These are phyloP conservation scores for Chydorus sphaericus DNA, from an alignment of 2,888 invertebrate genomes.

Conservation along the genomic window DNA sequence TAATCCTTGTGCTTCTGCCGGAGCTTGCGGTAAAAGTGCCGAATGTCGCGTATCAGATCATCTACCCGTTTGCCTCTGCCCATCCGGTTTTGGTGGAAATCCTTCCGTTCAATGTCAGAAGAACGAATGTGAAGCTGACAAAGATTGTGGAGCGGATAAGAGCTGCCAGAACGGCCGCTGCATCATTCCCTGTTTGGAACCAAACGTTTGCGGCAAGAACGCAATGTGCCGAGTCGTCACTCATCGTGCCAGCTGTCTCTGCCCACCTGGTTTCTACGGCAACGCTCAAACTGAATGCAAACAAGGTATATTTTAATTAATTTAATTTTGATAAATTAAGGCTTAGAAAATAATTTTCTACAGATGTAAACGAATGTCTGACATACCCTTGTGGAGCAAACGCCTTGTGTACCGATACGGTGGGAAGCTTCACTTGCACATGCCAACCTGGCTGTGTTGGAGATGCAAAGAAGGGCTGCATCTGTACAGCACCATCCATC, in stretches of 20 bases:
- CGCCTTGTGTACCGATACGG: conserved; percentile 60
- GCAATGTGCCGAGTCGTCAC: conserved; percentile 63
- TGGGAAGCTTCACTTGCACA: conserved; percentile 57
- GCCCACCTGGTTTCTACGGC: conserved; percentile 56
- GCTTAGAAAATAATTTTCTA: background rate
- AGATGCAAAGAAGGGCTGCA: conserved; percentile 62
- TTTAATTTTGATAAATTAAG: background rate
- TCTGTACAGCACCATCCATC: conserved; percentile 46
- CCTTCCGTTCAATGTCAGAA: conserved; percentile 57
- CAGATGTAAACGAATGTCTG: conserved; percentile 52
- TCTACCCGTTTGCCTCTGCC: conserved; percentile 70
- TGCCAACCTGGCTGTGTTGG: conserved; percentile 67
- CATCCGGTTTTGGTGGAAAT: conserved; percentile 69
- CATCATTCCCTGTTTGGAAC: conserved; percentile 63
- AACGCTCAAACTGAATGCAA: conserved; percentile 63
- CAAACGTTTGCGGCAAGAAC: conserved; percentile 70
- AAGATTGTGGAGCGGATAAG: conserved; percentile 63
- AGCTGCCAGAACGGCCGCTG: conserved; percentile 51
- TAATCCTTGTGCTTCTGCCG: conserved; percentile 13
- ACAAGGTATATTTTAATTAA: conserved; percentile 35
- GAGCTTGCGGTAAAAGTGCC: conserved; percentile 49
- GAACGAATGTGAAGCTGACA: conserved; percentile 52
- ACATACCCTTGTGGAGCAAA: conserved; percentile 72
- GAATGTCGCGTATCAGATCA: conserved; percentile 55
- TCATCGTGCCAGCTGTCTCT: conserved; percentile 58